Evolutionary conservation across 2,888 invertebrate species (phyloP), one percentile per base, ranked within the genome.

Genomic region (Lycophotia porphyrea): DNA sequence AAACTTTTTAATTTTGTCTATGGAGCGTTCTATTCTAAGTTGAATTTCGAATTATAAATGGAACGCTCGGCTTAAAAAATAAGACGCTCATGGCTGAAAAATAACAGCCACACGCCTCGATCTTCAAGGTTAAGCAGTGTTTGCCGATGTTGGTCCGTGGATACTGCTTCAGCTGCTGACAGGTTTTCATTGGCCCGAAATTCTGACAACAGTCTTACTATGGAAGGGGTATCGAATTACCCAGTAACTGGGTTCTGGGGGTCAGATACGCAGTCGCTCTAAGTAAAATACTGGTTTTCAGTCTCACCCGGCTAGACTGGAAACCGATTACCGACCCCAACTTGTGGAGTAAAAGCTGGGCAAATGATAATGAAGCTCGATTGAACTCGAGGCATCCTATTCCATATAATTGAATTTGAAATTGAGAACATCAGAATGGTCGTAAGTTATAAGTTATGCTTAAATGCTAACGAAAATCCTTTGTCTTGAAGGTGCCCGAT

Each of bases 391-490:
- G 15, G 49, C 39, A 27, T 34, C n/a, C 39, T 67, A 52, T 74
- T 74, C 67, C 34, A 67, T 42, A 67, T 42, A 67, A 63, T 81
- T 68, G 21, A 81, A 64, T 74, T 79, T 81, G 27, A 75, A 81
- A 67, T 68, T 58, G 36, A 65, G 44, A 66, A 44, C 42, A 42
- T n/a, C 52, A 66, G 58, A 74, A 69, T 52, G 18, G 27, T 9
- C 21, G 52, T 78, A 65, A 34, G 3, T 34, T 34, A 5, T 34
- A 42, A 60, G 31, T 36, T 78, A 67, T 44, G 18, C 31, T 61
- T 39, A 42, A 65, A 61, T 61, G 49, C 70, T 70, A 55, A 67
- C 66, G 39, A 71, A 27, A 21, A 67, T 68, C 58, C 55, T 52
- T 76, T 71, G 55, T 71, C 42, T 36, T 42, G 8, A 49, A 5